phyloP scores from a whole-genome alignment of 2,113 vertebrate species.

The Xyrauchen texanus region DNA sequence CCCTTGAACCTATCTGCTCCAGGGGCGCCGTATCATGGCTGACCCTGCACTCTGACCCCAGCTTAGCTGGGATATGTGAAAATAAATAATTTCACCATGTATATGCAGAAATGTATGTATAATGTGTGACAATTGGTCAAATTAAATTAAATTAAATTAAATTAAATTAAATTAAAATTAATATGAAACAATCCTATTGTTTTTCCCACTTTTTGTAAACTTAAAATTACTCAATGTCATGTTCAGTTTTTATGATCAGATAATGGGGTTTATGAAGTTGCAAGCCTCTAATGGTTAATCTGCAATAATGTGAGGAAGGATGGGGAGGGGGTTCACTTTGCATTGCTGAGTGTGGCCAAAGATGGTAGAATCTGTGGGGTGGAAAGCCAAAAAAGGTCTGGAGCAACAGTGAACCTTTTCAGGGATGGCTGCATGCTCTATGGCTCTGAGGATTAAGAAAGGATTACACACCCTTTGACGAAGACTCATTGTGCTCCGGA shows the following conservation, averaged over 20 bases:
- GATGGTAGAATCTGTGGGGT: constrained; percentile 17
- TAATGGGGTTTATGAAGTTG: background rate
- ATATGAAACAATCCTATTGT: too few species aligned
- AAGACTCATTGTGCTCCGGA: background rate
- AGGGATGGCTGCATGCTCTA: constrained; percentile 55
- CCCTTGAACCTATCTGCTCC: too few species aligned
- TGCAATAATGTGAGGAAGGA: constrained; percentile 61
- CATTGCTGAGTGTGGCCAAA: background rate
- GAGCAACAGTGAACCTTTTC: constrained; percentile 29
- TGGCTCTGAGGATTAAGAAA: constrained; percentile 58
- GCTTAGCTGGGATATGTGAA: too few species aligned
- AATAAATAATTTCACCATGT: too few species aligned
- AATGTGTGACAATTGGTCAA: too few species aligned
- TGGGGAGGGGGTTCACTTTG: constrained; percentile 36
- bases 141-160: too few species aligned
- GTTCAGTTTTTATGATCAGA: background rate
- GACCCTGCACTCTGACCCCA: too few species aligned
- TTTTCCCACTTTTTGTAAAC: too few species aligned
- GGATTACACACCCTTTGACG: constrained; percentile 54
- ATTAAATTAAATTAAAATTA: too few species aligned
- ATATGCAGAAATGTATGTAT: too few species aligned
- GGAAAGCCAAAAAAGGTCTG: constrained; percentile 69
- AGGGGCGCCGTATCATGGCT: too few species aligned
- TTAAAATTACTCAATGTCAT: background rate
- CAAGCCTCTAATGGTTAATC: constrained; percentile 47